Percentiles rank a stretch among this genome's conserved stretches.
Evolutionary conservation across 2,113 vertebrate species (phyloP).

Genomic region (Oxyruncus cristatus): DNA sequence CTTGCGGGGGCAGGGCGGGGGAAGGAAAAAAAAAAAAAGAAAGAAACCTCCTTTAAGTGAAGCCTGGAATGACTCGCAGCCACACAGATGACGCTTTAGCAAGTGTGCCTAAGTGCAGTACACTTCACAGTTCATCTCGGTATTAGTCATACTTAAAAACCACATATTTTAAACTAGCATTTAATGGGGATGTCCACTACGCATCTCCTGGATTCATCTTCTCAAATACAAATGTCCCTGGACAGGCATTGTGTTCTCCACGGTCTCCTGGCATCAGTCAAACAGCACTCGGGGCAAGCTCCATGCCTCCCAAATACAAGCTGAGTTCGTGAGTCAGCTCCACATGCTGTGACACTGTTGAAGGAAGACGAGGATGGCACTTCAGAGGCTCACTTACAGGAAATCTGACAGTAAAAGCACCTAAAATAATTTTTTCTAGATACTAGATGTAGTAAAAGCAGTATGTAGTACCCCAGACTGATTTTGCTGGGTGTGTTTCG

Average conservation of each 20-base stretch:
- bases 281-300: neutral
- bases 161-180: neutral
- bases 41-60: constrained; percentile 30
- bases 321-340: constrained; percentile 8
- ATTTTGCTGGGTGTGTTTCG: neutral
- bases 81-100: neutral
- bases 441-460: neutral
- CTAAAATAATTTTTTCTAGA: neutral
- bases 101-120: constrained; percentile 22
- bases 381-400: neutral
- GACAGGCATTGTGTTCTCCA: neutral
- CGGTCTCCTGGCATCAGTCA: neutral
- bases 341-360: neutral
- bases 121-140: constrained; percentile 21
- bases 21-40: neutral
- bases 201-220: neutral
- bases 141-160: constrained; percentile 34
- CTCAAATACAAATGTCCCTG: neutral
- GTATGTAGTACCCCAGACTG: neutral
- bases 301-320: neutral
- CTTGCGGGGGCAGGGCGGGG: neutral
- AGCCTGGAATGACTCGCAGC: constrained; percentile 29
- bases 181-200: neutral
- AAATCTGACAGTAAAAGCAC: neutral
- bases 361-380: neutral